These are phyloP conservation scores for Artemisiospiza belli DNA, from an alignment of 2,113 vertebrate genomes.

Conservation along the genomic window DNA sequence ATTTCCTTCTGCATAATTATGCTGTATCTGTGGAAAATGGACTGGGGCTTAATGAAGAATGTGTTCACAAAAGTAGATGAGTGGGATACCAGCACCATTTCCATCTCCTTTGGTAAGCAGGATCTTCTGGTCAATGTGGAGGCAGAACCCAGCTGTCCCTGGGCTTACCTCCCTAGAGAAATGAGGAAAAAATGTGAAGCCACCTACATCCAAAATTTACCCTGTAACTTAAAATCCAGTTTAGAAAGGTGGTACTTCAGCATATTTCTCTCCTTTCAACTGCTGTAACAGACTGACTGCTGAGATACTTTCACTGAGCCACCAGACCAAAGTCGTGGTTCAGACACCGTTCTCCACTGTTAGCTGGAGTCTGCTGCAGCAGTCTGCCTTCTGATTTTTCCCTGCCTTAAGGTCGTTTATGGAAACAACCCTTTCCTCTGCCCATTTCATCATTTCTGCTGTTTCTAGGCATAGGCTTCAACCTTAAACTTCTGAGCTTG, in stretches of 20 bases:
- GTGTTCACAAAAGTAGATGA: not conserved
- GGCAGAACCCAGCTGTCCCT: not conserved
- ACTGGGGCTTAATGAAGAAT: not conserved
- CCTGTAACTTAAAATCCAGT: not conserved
- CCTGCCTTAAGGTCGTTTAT: not conserved
- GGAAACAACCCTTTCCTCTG: not conserved
- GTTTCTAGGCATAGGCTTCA: not conserved
- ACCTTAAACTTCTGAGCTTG: conserved; percentile 5
- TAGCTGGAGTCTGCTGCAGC: not conserved
- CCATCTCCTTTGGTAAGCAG: not conserved
- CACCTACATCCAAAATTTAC: not conserved
- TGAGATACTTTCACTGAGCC: not conserved
- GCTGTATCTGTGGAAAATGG: not conserved
- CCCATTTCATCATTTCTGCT: not conserved
- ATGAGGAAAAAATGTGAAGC: not conserved
- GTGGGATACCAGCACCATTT: not conserved
- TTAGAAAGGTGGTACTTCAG: not conserved
- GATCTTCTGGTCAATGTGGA: not conserved
- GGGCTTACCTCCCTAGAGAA: not conserved
- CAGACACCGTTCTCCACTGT: not conserved
- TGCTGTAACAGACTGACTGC: not conserved
- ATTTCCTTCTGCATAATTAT: not conserved
- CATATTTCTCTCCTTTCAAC: not conserved
- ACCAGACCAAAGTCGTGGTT: not conserved
- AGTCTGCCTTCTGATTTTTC: not conserved